Evolutionary conservation across 2,113 vertebrate genomes (phyloP), one percentile per base, ranked within the genome.

Genomic region (Chinchilla lanigera): DNA sequence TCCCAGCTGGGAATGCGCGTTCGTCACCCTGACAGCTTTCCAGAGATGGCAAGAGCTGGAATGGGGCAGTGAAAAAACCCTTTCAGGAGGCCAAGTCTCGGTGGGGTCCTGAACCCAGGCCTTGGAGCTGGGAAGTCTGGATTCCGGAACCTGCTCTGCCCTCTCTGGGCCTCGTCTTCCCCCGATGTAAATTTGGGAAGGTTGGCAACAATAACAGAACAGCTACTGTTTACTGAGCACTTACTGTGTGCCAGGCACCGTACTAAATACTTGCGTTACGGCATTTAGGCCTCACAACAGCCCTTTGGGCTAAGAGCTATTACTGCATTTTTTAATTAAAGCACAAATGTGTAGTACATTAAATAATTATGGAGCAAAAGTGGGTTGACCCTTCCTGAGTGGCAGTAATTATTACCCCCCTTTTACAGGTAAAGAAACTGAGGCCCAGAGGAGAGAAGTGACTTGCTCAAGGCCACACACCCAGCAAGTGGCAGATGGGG

Each of bases 351-450:
- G 9, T 7, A 41, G 33, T 47, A 61, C 38, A 60, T 19, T 56
- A 84, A 63, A 30, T 86, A 67, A n/a, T 22, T 60, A 56, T 3
- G 52, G 38, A 86, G 30, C 47, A n/a, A 4, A 38, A 41, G 4
- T 8, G 1, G 73, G 67, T 16, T 41, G 44, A 4, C 30, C 50
- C 56, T 17, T 75, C 35, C 54, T n/a, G 16, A 28, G n/a, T 47
- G 30, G 47, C 26, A 44, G 60, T 3, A 6, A 81, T 54, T 54
- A 47, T 80, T 60, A n/a, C 16, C 24, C 78, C 88, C 67, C 35
- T 61, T 90, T 86, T 80, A 77, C 33, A 87, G 94, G 56, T 86
- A 52, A 61, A 69, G 52, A 96, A 69, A 91, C 58, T 11, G 83
- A 95, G 89, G 54, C 77, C 83, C 35, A 38, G 44, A 89, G 22